A percentile compares a stretch with the other conserved stretches of the same genome.
These are phyloP conservation scores for Kryphioiulus occultus DNA, from an alignment of 2,888 invertebrate genomes.

Conservation along the genomic window DNA sequence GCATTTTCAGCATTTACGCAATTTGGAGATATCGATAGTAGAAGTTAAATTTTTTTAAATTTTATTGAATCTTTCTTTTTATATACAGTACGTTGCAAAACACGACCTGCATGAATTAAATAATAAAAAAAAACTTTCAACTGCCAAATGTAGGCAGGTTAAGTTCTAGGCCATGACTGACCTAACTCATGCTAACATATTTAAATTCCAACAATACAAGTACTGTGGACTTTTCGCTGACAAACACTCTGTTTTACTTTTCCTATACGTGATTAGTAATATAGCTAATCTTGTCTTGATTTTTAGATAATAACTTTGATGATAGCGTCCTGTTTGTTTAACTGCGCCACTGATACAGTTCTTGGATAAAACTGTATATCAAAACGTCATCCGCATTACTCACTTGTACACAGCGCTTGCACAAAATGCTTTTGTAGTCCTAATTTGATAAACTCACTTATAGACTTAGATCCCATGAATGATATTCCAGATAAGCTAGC, in stretches of 20 bases:
- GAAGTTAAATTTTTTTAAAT: too few species aligned
- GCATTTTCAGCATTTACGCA: too few species aligned
- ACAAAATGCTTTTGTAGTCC: not conserved
- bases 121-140: too few species aligned
- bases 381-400: not conserved
- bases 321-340: not conserved
- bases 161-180: too few species aligned
- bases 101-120: too few species aligned
- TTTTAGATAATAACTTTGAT: not conserved
- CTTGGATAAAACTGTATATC: not conserved
- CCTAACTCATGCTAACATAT: too few species aligned
- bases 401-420: not conserved
- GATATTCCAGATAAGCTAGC: not conserved
- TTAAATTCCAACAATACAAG: too few species aligned
- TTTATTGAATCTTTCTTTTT: too few species aligned
- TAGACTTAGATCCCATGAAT: not conserved
- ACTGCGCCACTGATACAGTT: not conserved
- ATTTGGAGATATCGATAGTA: too few species aligned
- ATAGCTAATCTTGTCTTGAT: slow-evolving; percentile 24
- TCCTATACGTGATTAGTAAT: not conserved
- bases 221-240: not conserved
- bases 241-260: not conserved
- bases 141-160: too few species aligned
- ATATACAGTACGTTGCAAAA: too few species aligned
- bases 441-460: slow-evolving; percentile 7